These are phyloP conservation scores for Anaspis maculata DNA, from an alignment of 2,888 invertebrate species.

Conservation along the genomic window DNA sequence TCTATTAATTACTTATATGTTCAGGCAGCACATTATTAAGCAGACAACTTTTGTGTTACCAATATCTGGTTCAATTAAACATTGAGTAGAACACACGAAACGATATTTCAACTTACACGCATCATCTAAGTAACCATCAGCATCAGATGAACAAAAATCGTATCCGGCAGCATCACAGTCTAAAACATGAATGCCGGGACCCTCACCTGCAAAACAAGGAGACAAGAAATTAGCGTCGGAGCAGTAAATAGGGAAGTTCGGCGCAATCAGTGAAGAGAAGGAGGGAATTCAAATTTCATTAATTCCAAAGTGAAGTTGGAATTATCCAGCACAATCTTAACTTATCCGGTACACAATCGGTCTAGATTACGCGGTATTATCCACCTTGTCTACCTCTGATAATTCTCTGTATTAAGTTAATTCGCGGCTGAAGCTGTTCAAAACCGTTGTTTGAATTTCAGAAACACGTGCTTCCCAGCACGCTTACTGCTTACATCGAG, in stretches of 20 bases:
- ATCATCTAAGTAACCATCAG: too few species aligned
- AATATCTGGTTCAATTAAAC: too few species aligned
- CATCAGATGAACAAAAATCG: too few species aligned
- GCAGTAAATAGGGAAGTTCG: too few species aligned
- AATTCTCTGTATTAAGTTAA: constrained; percentile 28
- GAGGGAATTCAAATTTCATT: constrained; percentile 17
- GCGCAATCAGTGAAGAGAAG: constrained; percentile 1
- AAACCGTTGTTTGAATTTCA: constrained; percentile 19
- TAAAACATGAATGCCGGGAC: too few species aligned
- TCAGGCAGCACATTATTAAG: too few species aligned
- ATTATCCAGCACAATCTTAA: constrained; percentile 23
- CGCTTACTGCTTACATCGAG: constrained; percentile 1
- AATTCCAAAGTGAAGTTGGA: constrained; percentile 17
- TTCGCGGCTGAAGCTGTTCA: constrained; percentile 20
- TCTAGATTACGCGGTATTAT: constrained; percentile 28
- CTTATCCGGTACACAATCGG: constrained; percentile 26
- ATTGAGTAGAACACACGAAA: too few species aligned
- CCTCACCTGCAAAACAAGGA: constrained; percentile 13
- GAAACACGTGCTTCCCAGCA: constrained; percentile 16
- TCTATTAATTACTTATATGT: too few species aligned
- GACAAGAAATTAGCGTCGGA: too few species aligned
- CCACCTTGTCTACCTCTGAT: constrained; percentile 32
- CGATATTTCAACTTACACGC: too few species aligned
- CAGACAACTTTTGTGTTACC: too few species aligned
- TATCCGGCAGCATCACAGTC: too few species aligned